These are phyloP conservation scores for Macrosiphum euphorbiae DNA, from an alignment of 2,888 invertebrate genomes.

Conservation along the genomic window DNA sequence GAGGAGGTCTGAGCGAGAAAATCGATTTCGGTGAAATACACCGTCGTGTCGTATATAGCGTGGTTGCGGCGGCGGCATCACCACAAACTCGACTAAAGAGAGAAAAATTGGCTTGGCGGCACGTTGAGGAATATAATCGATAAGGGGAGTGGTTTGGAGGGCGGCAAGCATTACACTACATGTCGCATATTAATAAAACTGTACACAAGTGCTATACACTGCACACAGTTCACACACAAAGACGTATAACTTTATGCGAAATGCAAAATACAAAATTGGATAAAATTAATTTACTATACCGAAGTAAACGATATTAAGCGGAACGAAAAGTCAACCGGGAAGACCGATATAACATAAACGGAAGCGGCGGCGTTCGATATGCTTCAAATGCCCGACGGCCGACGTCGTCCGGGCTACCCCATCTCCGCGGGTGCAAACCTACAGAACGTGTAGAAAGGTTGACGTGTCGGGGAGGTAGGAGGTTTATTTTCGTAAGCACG, in stretches of 20 bases:
- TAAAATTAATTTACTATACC: background rate
- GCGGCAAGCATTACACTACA: background rate
- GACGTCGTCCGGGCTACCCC: background rate
- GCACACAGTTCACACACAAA: background rate
- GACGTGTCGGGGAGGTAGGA: background rate
- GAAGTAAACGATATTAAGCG: background rate
- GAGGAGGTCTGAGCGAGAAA: constrained; percentile 57
- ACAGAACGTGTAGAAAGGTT: background rate
- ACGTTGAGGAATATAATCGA: constrained; percentile 35
- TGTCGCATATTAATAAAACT: background rate
- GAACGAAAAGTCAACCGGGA: background rate
- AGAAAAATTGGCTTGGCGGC: constrained; percentile 42
- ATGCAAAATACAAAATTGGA: background rate
- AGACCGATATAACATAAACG: background rate
- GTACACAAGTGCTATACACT: background rate
- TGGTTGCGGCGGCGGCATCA: constrained; percentile 9
- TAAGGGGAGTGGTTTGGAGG: constrained; percentile 14
- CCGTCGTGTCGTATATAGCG: background rate
- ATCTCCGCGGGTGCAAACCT: background rate
- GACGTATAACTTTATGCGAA: background rate
- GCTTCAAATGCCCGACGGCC: background rate
- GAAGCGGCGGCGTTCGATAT: background rate
- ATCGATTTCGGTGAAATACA: constrained; percentile 40
- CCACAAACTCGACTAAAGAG: constrained; percentile 7
- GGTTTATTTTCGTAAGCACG: background rate